phyloP scores from a whole-genome alignment of 2,113 vertebrate genomes.

The Sorex fumeus region DNA sequence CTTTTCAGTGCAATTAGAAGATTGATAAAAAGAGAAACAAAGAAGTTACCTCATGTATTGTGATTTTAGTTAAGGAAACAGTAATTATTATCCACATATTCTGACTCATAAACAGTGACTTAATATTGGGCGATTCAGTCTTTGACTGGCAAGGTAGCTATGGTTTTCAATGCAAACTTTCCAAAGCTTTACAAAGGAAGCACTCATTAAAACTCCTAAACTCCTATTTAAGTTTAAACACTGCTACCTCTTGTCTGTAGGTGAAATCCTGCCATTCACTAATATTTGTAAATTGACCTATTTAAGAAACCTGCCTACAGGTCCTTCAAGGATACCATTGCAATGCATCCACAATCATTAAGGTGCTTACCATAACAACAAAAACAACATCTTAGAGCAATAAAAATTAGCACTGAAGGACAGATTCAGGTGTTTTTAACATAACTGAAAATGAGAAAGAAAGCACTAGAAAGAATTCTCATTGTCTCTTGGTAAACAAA shows the following conservation, averaged over 20 bases:
- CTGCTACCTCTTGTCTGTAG: not conserved
- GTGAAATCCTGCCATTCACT: not conserved
- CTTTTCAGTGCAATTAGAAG: constrained; percentile 6
- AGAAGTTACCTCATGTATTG: not conserved
- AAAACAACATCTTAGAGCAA: not conserved
- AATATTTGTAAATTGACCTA: not conserved
- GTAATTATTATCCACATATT: constrained; percentile 21
- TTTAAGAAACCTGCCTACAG: not conserved
- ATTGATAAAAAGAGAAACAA: constrained; percentile 46
- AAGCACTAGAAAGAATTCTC: not conserved
- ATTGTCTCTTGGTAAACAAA: not conserved
- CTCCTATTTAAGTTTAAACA: constrained; percentile 6
- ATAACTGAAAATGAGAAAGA: constrained; percentile 40
- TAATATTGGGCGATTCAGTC: not conserved
- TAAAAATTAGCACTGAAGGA: not conserved
- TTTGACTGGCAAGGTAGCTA: not conserved
- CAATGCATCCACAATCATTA: not conserved
- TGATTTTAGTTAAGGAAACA: constrained; percentile 35
- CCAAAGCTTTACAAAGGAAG: not conserved
- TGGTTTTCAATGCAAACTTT: not conserved
- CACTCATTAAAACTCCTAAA: not conserved
- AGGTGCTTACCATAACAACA: not conserved
- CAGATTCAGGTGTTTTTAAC: not conserved
- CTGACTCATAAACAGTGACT: not conserved
- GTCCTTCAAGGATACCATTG: not conserved